A percentile compares a stretch with the other conserved stretches of the same genome.
Conservation (phyloP, 2,888 invertebrate genomes). For the Clistopyga incitator region DNA sequence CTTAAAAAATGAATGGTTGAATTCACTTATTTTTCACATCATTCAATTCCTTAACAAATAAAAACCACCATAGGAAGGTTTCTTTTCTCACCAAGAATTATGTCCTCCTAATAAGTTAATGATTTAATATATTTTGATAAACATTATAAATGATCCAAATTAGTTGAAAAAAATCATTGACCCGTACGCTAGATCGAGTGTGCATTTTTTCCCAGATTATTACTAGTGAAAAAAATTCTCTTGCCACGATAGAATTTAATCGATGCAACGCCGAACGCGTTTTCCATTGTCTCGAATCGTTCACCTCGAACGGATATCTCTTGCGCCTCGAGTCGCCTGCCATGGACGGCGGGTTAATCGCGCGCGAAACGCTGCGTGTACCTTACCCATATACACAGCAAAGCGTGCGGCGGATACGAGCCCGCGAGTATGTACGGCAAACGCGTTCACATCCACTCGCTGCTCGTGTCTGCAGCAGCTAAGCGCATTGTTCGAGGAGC, state of each 20-base stretch:
- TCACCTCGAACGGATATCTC: constrained; percentile 48
- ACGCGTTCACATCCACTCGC: constrained; percentile 35
- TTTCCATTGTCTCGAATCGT: constrained; percentile 53
- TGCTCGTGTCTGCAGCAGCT: constrained; percentile 1
- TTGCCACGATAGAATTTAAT: constrained; percentile 16
- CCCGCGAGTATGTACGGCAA: constrained; percentile 1
- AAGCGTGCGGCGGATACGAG: neutral
- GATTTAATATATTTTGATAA: no score
- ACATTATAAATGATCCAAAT: neutral
- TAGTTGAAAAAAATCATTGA: neutral
- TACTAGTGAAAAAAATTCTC: neutral
- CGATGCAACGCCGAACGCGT: constrained; percentile 35
- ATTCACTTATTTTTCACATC: no score
- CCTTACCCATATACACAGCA: neutral
- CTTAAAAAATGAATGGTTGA: no score
- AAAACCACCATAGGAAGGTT: no score
- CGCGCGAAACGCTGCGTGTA: constrained; percentile 20
- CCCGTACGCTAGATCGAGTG: neutral
- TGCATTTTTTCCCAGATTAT: neutral
- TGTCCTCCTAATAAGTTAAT: no score
- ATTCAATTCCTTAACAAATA: no score
- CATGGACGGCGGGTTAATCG: constrained; percentile 13
- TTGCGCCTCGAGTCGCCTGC: neutral
- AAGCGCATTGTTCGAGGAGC: constrained; percentile 28
- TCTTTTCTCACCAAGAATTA: no score